Conservation (phyloP, 1,140 invertebrate species). For the Microplitis mediator region DNA sequence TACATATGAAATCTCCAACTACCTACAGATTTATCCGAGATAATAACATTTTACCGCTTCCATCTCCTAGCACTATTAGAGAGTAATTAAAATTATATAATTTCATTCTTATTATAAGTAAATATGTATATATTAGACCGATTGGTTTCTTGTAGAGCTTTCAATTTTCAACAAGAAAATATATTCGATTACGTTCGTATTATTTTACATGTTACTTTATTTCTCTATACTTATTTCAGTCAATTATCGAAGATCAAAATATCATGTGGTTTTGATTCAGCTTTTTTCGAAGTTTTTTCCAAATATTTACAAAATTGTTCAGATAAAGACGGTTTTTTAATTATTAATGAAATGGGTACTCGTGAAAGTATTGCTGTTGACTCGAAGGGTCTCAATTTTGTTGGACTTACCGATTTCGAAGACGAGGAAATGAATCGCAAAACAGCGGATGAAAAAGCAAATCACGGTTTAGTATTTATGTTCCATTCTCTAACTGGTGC, state of each 20-base stretch:
- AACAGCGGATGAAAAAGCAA: constrained; percentile 3
- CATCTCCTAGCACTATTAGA: not conserved
- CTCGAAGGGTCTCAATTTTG: constrained; percentile 14
- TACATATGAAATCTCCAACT: not conserved
- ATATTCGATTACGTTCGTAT: too few species aligned
- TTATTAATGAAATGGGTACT: constrained; percentile 20
- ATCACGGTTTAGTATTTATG: constrained; percentile 28
- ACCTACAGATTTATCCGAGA: not conserved
- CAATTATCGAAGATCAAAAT: not conserved
- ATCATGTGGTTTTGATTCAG: not conserved
- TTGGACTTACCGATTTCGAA: constrained; percentile 24
- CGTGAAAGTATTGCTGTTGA: constrained; percentile 23
- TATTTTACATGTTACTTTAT: too few species aligned
- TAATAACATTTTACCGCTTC: not conserved
- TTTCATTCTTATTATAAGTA: too few species aligned
- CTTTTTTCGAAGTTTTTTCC: not conserved
- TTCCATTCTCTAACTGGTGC: constrained; percentile 18
- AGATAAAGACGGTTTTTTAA: constrained; percentile 10
- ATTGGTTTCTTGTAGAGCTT: too few species aligned
- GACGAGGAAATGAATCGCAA: not conserved
- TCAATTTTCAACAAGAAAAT: too few species aligned
- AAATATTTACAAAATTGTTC: not conserved
- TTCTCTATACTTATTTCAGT: not conserved
- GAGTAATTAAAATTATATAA: not conserved
- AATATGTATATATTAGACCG: too few species aligned